Percentiles rank a stretch among this genome's conserved stretches.
Evolutionary conservation across 2,888 invertebrate species (phyloP).

Genomic region (Melangyna quadrimaculata): DNA sequence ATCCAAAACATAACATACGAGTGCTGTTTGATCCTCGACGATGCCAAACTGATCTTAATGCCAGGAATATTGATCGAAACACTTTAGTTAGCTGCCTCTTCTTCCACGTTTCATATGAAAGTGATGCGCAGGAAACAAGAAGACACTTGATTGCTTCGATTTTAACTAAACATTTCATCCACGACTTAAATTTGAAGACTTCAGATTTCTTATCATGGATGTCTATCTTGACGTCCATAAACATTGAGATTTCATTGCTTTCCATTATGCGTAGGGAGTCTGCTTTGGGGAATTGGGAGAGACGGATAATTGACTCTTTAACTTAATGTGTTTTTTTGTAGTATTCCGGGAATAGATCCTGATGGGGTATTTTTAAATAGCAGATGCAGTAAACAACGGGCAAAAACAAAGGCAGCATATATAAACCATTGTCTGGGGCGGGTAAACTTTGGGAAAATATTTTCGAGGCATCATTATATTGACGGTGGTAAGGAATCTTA

Average conservation of each 20-base stretch:
- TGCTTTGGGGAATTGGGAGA: background rate
- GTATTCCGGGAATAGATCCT: background rate
- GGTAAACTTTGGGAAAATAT: too few relatives aligned
- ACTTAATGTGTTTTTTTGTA: background rate
- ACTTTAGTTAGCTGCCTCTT: conserved; percentile 73
- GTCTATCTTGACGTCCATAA: conserved; percentile 80
- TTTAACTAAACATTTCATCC: conserved; percentile 80
- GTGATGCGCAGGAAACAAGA: conserved; percentile 80
- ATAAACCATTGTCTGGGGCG: too few relatives aligned
- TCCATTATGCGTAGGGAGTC: conserved; percentile 75
- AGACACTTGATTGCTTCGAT: conserved; percentile 81
- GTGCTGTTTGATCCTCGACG: conserved; percentile 79
- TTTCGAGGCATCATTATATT: too few relatives aligned
- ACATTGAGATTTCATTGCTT: conserved; percentile 79
- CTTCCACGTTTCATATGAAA: conserved; percentile 74
- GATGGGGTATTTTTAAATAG: background rate
- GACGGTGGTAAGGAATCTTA: too few relatives aligned
- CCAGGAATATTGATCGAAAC: conserved; percentile 80
- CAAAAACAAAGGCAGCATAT: too few relatives aligned
- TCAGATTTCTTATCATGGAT: conserved; percentile 79
- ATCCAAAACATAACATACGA: conserved; percentile 81
- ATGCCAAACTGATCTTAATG: conserved; percentile 78
- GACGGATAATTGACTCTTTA: background rate
- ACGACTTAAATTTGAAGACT: conserved; percentile 77
- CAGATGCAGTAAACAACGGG: too few relatives aligned